Evolutionary conservation across 2,888 invertebrate species (phyloP), one percentile per base, ranked within the genome.

Genomic region (Thecocarcelia acutangulata): DNA sequence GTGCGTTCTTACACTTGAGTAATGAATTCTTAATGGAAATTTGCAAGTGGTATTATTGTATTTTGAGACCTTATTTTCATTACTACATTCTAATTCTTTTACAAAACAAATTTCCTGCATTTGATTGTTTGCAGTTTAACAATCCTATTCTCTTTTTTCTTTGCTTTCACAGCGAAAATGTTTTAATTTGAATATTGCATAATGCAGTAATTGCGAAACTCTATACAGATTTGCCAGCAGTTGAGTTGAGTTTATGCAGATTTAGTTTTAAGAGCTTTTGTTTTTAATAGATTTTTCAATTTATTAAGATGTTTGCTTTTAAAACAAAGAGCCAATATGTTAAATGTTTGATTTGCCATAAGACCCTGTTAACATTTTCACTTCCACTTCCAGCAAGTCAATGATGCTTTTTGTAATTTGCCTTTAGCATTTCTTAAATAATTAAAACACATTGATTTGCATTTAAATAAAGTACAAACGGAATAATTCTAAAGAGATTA

Each of bases 161-260:
- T n/a, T n/a, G n/a, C n/a, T n/a, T n/a, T n/a, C 48, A 13, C 2
- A 19, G 44, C 13, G n/a, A n/a, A n/a, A 28, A 59, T 56, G 66
- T 68, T 63, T 66, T 74, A 77, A 81, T 81, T 64, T 81, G 77
- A 74, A 77, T 73, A 81, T 77, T 73, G 77, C 68, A 77, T 81
- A 81, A 81, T 81, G 52, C 64, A 69, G 50, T 81, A 81, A 81
- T 81, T 81, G 73, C 40, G 63, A 52, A 64, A 44, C 48, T 63
- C 56, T 48, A 19, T 54, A 13, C 8, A 13, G 9, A 12, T 5
- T 44, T 28, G 42, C 0, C 11, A 15, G 9, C 13, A 74, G 44
- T 50, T 69, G 50, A 74, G 44, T 50, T 69, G 50, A 56, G 63
- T 61, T 59, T 48, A 44, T 48, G 50, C 61, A 78, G 50, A 54